These are phyloP conservation scores for Hylaeus anthracinus DNA, from an alignment of 1,140 invertebrate species.

Conservation along the genomic window DNA sequence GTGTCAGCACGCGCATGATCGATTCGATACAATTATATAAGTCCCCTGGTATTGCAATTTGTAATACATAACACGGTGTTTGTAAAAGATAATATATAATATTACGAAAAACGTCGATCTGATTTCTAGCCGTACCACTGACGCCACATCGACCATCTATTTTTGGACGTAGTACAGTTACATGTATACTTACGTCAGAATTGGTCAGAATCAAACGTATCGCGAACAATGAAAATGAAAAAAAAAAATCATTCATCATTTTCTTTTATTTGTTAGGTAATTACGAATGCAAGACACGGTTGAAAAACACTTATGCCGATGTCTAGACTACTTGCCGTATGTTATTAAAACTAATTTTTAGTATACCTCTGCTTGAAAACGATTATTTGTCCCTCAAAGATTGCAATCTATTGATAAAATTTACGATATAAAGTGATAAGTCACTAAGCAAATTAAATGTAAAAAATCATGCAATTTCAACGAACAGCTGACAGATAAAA, in stretches of 20 bases:
- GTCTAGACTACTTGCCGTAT: no score
- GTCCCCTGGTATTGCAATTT: not conserved
- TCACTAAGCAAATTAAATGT: not conserved
- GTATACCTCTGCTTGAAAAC: not conserved
- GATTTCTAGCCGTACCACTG: not conserved
- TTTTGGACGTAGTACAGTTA: not conserved
- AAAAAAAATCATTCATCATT: not conserved
- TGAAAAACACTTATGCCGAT: no score
- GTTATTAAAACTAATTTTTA: not conserved
- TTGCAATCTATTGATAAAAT: not conserved
- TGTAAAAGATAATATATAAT: not conserved
- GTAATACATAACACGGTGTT: not conserved
- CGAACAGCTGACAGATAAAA: not conserved
- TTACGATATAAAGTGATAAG: not conserved
- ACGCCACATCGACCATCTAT: not conserved
- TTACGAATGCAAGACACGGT: no score
- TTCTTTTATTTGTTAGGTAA: no score
- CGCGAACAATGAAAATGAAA: not conserved
- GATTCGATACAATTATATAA: conserved; percentile 28
- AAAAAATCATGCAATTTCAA: not conserved
- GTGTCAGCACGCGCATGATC: conserved; percentile 22
- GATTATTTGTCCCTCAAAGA: not conserved
- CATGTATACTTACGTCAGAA: no score
- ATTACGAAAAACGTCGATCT: conserved; percentile 12
- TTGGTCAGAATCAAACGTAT: not conserved